Base-by-base conservation (phyloP, 2,113 vertebrate species). In the Psilopogon haemacephalus region DNA sequence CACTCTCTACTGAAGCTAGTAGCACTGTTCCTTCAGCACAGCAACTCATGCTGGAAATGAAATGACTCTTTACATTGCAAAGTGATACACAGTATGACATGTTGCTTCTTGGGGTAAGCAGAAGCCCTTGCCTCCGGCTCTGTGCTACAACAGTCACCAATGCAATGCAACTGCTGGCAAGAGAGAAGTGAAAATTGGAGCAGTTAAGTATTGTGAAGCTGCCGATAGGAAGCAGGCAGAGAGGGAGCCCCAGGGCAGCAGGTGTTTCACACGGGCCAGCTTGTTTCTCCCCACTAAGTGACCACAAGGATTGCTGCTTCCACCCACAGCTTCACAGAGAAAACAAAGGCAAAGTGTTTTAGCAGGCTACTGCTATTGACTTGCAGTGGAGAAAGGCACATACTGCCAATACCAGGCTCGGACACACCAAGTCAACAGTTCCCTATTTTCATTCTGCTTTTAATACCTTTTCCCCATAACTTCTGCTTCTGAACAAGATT, bases 1-100 rank as follows among this genome's bases (percentile, higher is more conserved):
- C 52, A 90, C 60, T 96, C 91, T 93, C 80, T 83, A 67, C 40
- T 88, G 84, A 56, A 95, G 38, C 60, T 76, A 81, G 91, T 62
- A 72, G 71, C 52, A 76, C 60, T 76, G 35, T 89, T 95, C 50
- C 84, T 96, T 76, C 55, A 95, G 67, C 71, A 90, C 12, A 84
- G 65, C 90, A 92, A 94, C 91, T 94, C 81, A 93, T 72, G 64
- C 77, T 69, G 86, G 70, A 97, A 95, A 95, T 84, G 32, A 95
- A 97, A 96, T 73, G 86, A 94, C 96, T 96, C 92, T 80, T 74
- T 96, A 93, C 90, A 88, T 90, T 96, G 74, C 94, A 89, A 95
- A 94, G 60, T 93, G 94, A 97, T 95, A 94, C 54, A 82, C 6
- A 77, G 87, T 44, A 91, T 74, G 64, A 88, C 70, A 84, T 60